Percentiles rank a stretch among this genome's conserved stretches.
These are phyloP conservation scores for Falco punctatus DNA, from an alignment of 2,113 vertebrate genomes.

Conservation along the genomic window DNA sequence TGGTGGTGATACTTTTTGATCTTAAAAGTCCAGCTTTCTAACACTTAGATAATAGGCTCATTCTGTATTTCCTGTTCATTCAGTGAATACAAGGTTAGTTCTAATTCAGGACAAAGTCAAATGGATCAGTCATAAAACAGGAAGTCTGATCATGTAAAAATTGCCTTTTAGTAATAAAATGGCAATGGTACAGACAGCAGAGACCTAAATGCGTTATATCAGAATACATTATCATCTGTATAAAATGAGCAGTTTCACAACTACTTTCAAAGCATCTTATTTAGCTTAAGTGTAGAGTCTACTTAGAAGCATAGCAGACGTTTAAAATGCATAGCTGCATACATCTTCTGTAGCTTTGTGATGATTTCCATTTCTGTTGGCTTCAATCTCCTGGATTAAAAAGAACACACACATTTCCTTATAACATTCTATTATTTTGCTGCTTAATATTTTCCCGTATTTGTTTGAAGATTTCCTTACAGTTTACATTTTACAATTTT, in stretches of 20 bases:
- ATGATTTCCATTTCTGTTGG: background rate
- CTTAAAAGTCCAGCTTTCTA: background rate
- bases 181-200: background rate
- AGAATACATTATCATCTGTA: background rate
- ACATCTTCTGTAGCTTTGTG: background rate
- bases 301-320: background rate
- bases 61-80: background rate
- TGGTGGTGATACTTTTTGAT: background rate
- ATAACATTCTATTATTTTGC: background rate
- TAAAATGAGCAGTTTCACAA: background rate
- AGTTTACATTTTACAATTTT: background rate
- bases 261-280: background rate
- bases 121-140: background rate
- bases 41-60: background rate
- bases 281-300: background rate
- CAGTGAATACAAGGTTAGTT: background rate
- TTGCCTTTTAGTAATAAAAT: background rate
- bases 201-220: background rate
- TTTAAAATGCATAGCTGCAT: background rate
- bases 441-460: background rate
- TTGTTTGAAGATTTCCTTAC: background rate
- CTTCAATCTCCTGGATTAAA: slow-evolving; percentile 47
- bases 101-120: background rate
- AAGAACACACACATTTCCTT: background rate
- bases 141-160: background rate